Percentiles rank a stretch among this genome's conserved stretches.
Conservation (phyloP, 2,113 vertebrate genomes). For the Amblyornis subalaris region DNA sequence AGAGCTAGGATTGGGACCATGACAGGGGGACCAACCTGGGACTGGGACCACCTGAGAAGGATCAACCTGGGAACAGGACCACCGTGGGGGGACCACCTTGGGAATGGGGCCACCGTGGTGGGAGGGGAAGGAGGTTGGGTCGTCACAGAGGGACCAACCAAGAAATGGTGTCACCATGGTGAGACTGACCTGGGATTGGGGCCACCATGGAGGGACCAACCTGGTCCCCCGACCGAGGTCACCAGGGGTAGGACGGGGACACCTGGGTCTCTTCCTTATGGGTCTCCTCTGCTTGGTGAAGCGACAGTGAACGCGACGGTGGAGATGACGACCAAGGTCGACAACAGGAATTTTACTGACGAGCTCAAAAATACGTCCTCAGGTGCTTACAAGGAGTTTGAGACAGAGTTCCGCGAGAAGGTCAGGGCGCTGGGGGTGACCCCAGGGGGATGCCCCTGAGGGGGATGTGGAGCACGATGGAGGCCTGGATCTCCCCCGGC, state of each 20-base stretch:
- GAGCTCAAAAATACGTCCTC: accelerated
- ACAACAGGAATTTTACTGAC: accelerated
- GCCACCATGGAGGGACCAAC: background rate
- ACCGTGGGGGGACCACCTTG: too few relatives aligned
- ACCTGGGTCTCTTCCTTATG: accelerated
- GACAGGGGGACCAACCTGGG: too few relatives aligned
- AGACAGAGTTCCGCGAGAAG: accelerated
- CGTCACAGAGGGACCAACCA: background rate
- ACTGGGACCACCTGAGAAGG: background rate
- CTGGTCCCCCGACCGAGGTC: too few relatives aligned
- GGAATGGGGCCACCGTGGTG: background rate
- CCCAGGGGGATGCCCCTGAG: background rate
- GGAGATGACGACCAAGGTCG: background rate
- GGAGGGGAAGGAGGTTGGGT: background rate
- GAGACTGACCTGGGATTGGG: background rate
- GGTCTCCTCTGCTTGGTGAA: background rate
- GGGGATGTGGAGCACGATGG: accelerated
- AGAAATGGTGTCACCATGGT: too few relatives aligned
- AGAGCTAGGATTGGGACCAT: too few relatives aligned
- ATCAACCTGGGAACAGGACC: too few relatives aligned
- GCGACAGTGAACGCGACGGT: background rate
- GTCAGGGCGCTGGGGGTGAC: background rate
- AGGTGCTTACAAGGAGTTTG: accelerated
- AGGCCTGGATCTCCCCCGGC: too few relatives aligned
- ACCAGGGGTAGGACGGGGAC: background rate